A percentile compares a stretch with the other conserved stretches of the same genome.
phyloP scores from a whole-genome alignment of 2,113 vertebrate genomes.

The Andinoacara biseriatus region DNA sequence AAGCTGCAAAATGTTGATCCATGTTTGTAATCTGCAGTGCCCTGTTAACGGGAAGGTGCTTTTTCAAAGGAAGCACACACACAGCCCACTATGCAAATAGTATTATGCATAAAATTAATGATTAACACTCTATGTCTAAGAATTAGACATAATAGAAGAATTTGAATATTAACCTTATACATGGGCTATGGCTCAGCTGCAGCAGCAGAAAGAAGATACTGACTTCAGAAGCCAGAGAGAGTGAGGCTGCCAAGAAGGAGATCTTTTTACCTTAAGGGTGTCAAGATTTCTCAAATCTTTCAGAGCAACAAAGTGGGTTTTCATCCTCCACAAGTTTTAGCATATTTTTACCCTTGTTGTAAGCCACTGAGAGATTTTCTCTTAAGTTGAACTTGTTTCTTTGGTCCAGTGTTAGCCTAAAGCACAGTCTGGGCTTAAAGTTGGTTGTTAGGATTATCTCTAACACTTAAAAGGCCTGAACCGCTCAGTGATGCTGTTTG shows the following conservation, averaged over 20 bases:
- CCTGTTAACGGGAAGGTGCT: neutral
- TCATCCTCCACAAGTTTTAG: neutral
- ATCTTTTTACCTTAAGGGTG: neutral
- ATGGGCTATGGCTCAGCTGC: neutral
- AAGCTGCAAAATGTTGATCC: neutral
- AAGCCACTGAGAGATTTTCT: neutral
- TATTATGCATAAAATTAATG: neutral
- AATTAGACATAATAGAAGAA: too few relatives aligned
- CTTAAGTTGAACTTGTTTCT: neutral
- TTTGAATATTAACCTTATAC: neutral
- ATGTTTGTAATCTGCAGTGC: neutral
- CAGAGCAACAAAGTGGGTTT: neutral
- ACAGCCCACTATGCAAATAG: neutral
- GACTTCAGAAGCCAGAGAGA: neutral
- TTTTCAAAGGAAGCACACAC: neutral
- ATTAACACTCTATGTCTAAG: neutral
- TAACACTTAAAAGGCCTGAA: neutral
- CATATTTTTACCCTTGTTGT: neutral
- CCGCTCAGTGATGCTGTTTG: neutral
- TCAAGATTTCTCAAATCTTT: neutral
- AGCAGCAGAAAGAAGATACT: conserved; percentile 5
- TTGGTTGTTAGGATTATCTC: neutral
- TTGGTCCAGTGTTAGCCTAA: neutral
- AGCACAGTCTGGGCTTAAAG: neutral
- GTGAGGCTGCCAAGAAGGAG: neutral